These are phyloP conservation scores for Caenorhabditis afra DNA, from an alignment of 2,888 invertebrate species.

Conservation along the genomic window DNA sequence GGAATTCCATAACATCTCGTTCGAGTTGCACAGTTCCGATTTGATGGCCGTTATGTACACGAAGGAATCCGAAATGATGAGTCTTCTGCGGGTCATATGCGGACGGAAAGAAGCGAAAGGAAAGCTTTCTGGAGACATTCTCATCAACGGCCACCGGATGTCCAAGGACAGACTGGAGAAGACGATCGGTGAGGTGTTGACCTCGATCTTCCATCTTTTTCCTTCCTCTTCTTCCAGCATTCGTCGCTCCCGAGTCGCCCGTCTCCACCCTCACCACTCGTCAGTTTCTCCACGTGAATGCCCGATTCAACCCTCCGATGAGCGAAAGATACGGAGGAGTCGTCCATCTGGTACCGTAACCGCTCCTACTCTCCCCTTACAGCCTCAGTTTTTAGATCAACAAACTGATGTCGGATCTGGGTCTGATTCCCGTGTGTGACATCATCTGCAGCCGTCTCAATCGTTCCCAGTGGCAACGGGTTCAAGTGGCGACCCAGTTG, in stretches of 20 bases:
- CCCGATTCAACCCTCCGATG: constrained; percentile 58
- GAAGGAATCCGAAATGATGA: constrained; percentile 88
- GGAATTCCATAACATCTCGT: constrained; percentile 87
- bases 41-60: constrained; percentile 93
- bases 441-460: constrained; percentile 91
- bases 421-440: constrained; percentile 91
- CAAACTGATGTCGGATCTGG: constrained; percentile 91
- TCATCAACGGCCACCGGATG: constrained; percentile 91
- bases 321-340: constrained; percentile 54
- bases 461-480: constrained; percentile 89
- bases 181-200: constrained; percentile 83
- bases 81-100: constrained; percentile 90
- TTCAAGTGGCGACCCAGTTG: constrained; percentile 92
- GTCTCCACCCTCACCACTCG: constrained; percentile 92
- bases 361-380: not conserved
- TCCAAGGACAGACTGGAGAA: constrained; percentile 85
- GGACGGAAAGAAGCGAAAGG: constrained; percentile 85
- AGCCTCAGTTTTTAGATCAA: constrained; percentile 85
- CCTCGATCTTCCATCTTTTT: not conserved
- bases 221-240: constrained; percentile 81
- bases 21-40: constrained; percentile 93
- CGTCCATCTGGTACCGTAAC: constrained; percentile 73
- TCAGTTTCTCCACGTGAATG: constrained; percentile 85
- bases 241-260: constrained; percentile 87
- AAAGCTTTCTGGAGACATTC: constrained; percentile 86